Conservation (phyloP, 2,888 invertebrate genomes). For the Endotricha flammealis region DNA sequence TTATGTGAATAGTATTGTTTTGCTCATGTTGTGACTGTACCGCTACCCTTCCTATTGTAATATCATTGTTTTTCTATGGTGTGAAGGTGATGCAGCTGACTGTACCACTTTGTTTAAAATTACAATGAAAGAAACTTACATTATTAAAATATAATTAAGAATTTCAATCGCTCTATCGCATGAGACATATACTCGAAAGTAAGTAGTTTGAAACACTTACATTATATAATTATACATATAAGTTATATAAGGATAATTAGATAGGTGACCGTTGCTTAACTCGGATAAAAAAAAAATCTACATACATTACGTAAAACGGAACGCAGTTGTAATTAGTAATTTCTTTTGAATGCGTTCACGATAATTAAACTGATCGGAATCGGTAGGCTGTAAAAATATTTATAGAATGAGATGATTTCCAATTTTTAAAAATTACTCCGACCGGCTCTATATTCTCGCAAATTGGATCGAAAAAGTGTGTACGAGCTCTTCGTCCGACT, state of each 20-base stretch:
- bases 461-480: too few relatives aligned
- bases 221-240: constrained; percentile 12
- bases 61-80: too few relatives aligned
- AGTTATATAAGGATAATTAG: constrained; percentile 29
- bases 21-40: too few relatives aligned
- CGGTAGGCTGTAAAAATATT: constrained; percentile 5
- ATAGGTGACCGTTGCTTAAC: constrained; percentile 25
- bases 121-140: background rate
- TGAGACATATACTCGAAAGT: constrained; percentile 7
- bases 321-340: constrained; percentile 14
- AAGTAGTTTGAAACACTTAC: constrained; percentile 15
- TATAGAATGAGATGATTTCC: background rate
- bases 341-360: constrained; percentile 12
- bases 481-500: too few relatives aligned
- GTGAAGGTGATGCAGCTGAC: background rate
- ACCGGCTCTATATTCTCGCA: too few relatives aligned
- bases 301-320: constrained; percentile 19
- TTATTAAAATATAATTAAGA: constrained; percentile 2
- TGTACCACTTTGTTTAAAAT: constrained; percentile 1
- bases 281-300: constrained; percentile 19
- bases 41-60: too few relatives aligned
- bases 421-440: too few relatives aligned
- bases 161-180: constrained; percentile 4
- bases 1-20: too few relatives aligned
- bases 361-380: constrained; percentile 14